These are phyloP conservation scores for Crossaster papposus DNA, from an alignment of 53 echinoderm and acorn worm genomes.

Conservation along the genomic window DNA sequence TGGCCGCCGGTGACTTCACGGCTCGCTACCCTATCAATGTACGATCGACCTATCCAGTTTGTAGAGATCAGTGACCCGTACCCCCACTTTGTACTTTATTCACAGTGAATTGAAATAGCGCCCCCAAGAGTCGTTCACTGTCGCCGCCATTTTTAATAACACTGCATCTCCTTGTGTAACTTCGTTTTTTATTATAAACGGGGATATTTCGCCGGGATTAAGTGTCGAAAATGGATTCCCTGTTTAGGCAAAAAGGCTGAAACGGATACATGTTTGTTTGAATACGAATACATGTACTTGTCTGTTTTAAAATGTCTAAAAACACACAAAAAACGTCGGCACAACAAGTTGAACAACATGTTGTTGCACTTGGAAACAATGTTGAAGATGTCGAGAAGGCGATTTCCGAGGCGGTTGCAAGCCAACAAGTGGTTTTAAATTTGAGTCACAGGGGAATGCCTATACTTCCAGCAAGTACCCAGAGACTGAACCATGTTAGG, in stretches of 20 bases:
- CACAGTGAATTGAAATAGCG: conserved; percentile 34
- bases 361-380: background rate
- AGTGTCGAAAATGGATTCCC: background rate
- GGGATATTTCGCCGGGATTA: background rate
- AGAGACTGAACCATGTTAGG: conserved; percentile 62
- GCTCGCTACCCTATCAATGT: no score
- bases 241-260: background rate
- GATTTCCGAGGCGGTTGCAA: conserved; percentile 44
- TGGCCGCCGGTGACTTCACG: no score
- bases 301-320: no score
- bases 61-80: no score
- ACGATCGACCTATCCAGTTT: no score
- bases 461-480: conserved; percentile 77
- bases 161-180: no score
- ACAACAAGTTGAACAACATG: no score
- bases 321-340: no score
- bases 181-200: no score
- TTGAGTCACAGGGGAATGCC: conserved; percentile 84
- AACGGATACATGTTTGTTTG: background rate
- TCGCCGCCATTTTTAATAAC: conserved; percentile 44
- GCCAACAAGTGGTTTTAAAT: conserved; percentile 77
- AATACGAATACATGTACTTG: background rate
- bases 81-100: no score
- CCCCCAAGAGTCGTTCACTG: conserved; percentile 31
- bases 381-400: conserved; percentile 41